Evolutionary conservation across 92 coral and sea anemone species (phyloP).

Genomic region (Epizoanthus stellaris): DNA sequence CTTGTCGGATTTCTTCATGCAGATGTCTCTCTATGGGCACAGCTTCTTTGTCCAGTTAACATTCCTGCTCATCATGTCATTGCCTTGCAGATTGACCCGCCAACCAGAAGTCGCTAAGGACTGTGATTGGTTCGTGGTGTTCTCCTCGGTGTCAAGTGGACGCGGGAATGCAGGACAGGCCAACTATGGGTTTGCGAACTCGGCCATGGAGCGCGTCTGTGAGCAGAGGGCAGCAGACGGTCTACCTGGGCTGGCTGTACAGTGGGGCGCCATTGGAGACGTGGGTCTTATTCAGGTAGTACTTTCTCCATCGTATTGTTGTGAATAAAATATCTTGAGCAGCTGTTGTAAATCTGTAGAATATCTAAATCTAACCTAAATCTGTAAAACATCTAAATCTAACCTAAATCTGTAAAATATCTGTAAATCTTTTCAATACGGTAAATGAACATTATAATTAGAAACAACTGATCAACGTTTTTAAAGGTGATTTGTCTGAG

Average conservation of each 20-base stretch:
- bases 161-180: conserved; percentile 88
- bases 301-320: not conserved
- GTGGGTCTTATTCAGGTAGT: conserved; percentile 83
- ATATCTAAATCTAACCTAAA: too few relatives aligned
- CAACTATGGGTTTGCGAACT: conserved; percentile 88
- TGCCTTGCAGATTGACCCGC: conserved; percentile 52
- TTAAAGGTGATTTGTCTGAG: too few relatives aligned
- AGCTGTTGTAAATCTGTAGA: too few relatives aligned
- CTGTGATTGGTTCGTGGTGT: conserved; percentile 87
- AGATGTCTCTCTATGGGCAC: too few relatives aligned
- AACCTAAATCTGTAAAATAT: too few relatives aligned
- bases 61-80: too few relatives aligned
- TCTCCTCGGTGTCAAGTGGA: conserved; percentile 87
- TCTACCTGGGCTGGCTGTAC: conserved; percentile 82
- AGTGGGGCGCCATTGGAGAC: conserved; percentile 93
- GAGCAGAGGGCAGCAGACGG: conserved; percentile 74
- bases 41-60: too few relatives aligned
- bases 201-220: conserved; percentile 85
- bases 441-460: too few relatives aligned
- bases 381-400: too few relatives aligned
- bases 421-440: too few relatives aligned
- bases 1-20: too few relatives aligned
- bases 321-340: not conserved
- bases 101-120: conserved; percentile 62
- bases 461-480: too few relatives aligned